Percentiles rank a stretch among this genome's conserved stretches.
These are phyloP conservation scores for Pegoplata infirma DNA, from an alignment of 2,888 invertebrate species.

Conservation along the genomic window DNA sequence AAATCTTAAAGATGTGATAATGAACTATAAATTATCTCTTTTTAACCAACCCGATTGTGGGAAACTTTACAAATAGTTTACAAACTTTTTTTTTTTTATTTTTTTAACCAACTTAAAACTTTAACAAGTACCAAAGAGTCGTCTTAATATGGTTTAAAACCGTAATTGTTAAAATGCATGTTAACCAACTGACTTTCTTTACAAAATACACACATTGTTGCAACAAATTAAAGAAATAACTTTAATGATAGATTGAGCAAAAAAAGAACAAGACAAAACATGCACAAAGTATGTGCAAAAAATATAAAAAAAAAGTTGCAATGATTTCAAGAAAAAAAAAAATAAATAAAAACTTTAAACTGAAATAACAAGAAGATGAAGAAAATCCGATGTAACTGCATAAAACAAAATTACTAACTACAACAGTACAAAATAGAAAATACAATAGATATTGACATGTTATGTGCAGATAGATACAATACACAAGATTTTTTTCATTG, in stretches of 20 bases:
- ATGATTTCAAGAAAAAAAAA: slow-evolving; percentile 10
- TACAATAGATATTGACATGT: background rate
- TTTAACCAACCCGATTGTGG: slow-evolving; percentile 46
- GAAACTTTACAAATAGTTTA: slow-evolving; percentile 7
- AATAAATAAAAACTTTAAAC: background rate
- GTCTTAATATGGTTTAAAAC: slow-evolving; percentile 33
- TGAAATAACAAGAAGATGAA: background rate
- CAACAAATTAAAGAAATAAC: slow-evolving; percentile 53
- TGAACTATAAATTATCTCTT: slow-evolving; percentile 48
- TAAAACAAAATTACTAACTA: background rate
- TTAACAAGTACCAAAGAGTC: too few relatives aligned
- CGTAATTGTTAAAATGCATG: slow-evolving; percentile 39
- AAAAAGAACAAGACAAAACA: slow-evolving; percentile 34
- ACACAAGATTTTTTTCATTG: too few relatives aligned
- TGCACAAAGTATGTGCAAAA: slow-evolving; percentile 35
- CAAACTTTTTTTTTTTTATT: background rate
- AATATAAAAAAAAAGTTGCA: too few relatives aligned
- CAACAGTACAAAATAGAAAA: too few relatives aligned
- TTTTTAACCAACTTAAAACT: background rate
- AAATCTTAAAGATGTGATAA: slow-evolving; percentile 37
- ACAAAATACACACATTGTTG: slow-evolving; percentile 45
- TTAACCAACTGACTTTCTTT: slow-evolving; percentile 43
- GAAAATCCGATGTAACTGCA: background rate
- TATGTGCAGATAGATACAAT: background rate
- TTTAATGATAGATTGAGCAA: slow-evolving; percentile 11